Conservation (phyloP, 2,888 invertebrate genomes). For the Drosophila merina region DNA sequence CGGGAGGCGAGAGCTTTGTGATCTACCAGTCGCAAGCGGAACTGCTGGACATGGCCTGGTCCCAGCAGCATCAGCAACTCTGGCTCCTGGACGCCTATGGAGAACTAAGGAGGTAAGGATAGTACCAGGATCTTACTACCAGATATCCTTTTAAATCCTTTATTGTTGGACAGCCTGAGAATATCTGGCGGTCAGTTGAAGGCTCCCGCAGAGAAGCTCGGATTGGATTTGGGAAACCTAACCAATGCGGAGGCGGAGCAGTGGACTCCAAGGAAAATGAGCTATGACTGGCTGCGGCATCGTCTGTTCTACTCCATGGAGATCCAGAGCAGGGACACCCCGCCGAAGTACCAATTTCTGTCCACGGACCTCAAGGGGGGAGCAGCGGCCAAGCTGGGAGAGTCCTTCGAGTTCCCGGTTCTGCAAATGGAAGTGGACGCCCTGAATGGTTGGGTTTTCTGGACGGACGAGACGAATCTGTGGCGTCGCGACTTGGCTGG, state of each 20-base stretch:
- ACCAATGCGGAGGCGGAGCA: constrained; percentile 52
- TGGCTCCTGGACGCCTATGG: constrained; percentile 91
- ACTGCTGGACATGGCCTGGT: constrained; percentile 89
- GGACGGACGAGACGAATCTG: constrained; percentile 83
- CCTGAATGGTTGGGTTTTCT: constrained; percentile 95
- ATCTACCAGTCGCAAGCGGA: constrained; percentile 75
- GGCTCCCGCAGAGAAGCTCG: constrained; percentile 6
- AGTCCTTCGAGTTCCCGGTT: constrained; percentile 84
- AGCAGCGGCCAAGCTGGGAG: background rate
- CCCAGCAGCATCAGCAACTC: constrained; percentile 89
- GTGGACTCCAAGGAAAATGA: constrained; percentile 89
- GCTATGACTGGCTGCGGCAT: constrained; percentile 95
- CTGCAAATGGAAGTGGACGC: constrained; percentile 95
- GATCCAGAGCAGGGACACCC: constrained; percentile 78
- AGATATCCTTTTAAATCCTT: background rate
- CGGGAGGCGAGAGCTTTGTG: constrained; percentile 60
- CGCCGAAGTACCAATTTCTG: constrained; percentile 18
- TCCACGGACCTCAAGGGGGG: constrained; percentile 39
- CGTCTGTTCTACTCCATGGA: constrained; percentile 93
- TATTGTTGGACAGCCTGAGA: constrained; percentile 6
- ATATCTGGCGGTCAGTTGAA: constrained; percentile 19
- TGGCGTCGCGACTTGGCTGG: constrained; percentile 62
- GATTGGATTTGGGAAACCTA: constrained; percentile 62
- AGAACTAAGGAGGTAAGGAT: constrained; percentile 85
- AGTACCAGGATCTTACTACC: background rate